Evolutionary conservation across 2,797 vertebrate species (phyloP), one percentile per base, ranked within the genome.

Genomic region (Tenualosa thibaudeaui): DNA sequence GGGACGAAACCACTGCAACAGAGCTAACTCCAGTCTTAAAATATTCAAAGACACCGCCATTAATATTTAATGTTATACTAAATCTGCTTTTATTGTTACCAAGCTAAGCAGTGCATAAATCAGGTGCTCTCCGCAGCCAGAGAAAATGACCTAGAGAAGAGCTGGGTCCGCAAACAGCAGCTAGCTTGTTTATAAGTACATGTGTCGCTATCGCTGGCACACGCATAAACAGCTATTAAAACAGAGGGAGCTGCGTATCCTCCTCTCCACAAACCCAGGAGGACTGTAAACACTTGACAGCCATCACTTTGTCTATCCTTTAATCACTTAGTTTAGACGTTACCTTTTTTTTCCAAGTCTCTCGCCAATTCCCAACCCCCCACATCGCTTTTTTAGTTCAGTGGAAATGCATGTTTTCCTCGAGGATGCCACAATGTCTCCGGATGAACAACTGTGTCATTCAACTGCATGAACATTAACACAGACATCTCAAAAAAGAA

Each of bases 1-100:
- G 19, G 62, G 82, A 86, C 46, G 65, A 81, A 5, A 86, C 31
- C 24, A 62, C 49, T 89, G 84, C 81, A 56, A 65, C 22, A 7
- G 82, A 40, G 83, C 54, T 75, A 85, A 88, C 87, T 83, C 84
- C 81, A n/a, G 43, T 46, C 82, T 84, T 89, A 83, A 89, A 89
- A 87, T 88, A 87, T 89, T 91, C 89, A 87, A 85, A 89, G 85
- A 87, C 81, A 71, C 49, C 40, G 81, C 6, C 53, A 89, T 89
- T 88, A 88, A 91, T 91, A 89, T 88, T 88, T 91, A 81, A 87
- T 86, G 85, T 65, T 83, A 78, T 40, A 84, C 86, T 89, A 89
- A 90, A 90, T 84, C 43, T 82, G 81, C 65, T 87, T 78, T 88
- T 86, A 88, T 84, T 89, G 86, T 84, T 86, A 84, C 62, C 37